These are phyloP conservation scores for Hiodon tergisus DNA, from an alignment of 2,113 vertebrate species.

Conservation along the genomic window DNA sequence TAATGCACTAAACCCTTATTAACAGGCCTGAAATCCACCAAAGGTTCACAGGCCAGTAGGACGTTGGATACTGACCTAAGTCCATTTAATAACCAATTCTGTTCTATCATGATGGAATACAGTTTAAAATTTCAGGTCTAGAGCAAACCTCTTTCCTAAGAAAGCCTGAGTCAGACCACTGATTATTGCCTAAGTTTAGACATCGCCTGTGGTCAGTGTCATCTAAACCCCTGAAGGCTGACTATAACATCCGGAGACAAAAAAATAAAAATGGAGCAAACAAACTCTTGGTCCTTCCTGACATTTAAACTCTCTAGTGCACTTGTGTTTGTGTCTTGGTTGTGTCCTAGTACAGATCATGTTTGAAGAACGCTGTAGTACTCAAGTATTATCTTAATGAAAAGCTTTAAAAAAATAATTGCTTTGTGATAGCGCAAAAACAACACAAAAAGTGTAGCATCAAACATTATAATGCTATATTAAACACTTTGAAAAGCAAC, in stretches of 20 bases:
- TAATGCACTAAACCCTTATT: neutral
- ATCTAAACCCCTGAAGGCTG: neutral
- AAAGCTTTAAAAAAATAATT: too few species aligned
- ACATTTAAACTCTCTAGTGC: neutral
- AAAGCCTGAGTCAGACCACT: neutral
- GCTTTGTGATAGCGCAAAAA: neutral
- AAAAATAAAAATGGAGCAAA: neutral
- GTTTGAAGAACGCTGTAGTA: neutral
- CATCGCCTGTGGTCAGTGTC: neutral
- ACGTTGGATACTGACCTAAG: too few species aligned
- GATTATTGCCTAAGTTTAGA: neutral
- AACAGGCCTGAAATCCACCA: too few species aligned
- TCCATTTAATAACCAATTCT: too few species aligned
- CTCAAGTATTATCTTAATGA: too few species aligned
- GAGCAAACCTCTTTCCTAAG: neutral
- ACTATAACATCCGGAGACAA: slow-evolving; percentile 1
- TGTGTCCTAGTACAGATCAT: slow-evolving; percentile 3
- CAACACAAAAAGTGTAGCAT: neutral
- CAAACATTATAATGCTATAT: neutral
- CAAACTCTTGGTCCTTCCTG: neutral
- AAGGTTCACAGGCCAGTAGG: too few species aligned
- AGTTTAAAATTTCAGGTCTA: neutral
- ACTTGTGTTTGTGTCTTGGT: neutral
- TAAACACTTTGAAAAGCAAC: neutral
- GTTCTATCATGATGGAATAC: too few species aligned